These are phyloP conservation scores for Carassius gibelio DNA, from an alignment of 2,113 vertebrate genomes.

Conservation along the genomic window DNA sequence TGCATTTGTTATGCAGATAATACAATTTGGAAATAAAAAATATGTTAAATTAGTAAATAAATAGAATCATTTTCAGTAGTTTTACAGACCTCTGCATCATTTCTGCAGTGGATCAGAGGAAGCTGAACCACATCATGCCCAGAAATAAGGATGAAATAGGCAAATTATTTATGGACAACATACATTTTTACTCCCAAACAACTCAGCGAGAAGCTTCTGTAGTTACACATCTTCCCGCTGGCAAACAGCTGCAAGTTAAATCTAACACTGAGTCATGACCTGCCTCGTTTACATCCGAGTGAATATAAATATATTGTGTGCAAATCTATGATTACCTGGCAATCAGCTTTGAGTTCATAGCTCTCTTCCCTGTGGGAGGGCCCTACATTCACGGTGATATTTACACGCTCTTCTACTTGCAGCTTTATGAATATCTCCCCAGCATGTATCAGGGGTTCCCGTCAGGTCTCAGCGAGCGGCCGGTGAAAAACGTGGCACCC, in stretches of 20 bases:
- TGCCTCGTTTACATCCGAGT: background rate
- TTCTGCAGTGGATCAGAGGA: background rate
- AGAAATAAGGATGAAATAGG: background rate
- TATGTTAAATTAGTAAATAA: background rate
- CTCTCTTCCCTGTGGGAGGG: background rate
- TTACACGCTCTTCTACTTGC: constrained; percentile 2
- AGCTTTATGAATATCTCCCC: constrained; percentile 17
- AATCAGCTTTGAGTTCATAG: constrained; percentile 31
- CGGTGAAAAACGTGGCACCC: background rate
- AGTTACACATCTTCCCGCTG: constrained; percentile 16
- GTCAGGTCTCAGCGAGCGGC: background rate
- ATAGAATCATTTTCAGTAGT: background rate
- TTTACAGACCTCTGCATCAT: background rate
- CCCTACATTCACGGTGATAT: constrained; percentile 9
- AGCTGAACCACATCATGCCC: background rate
- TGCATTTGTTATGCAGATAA: background rate
- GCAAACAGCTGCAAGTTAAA: constrained; percentile 17
- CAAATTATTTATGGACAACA: constrained; percentile 2
- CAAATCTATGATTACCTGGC: constrained; percentile 32
- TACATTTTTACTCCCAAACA: constrained; percentile 4
- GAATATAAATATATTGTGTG: constrained; percentile 21
- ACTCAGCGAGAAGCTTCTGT: background rate
- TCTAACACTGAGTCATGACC: background rate
- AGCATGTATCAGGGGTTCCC: constrained; percentile 7
- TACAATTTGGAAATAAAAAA: background rate